Evolutionary conservation across 2,113 vertebrate species (phyloP), one percentile per base, ranked within the genome.

Genomic region (Xenopus borealis): DNA sequence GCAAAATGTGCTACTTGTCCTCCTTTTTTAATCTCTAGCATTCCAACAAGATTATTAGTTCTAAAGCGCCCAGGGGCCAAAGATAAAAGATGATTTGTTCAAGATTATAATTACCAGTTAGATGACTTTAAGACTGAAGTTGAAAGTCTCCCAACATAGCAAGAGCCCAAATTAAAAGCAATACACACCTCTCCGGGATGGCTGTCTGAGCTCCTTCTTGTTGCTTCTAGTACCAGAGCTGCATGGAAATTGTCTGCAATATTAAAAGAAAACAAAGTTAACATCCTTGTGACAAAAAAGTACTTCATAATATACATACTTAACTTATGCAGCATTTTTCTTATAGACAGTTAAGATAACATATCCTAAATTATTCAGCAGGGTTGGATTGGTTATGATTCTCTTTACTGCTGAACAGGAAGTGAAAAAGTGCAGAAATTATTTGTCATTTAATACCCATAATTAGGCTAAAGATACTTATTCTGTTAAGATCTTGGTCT

Each of bases 31-130:
- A 80, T 85, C 79, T 75, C 72, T 79, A 78, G 88, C 89, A 87
- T 92, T 90, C 87, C 86, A 88, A 76, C 79, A 82, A 86, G 85
- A 86, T 90, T 86, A 88, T 85, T 80, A 78, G 82, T 69, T 83
- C 82, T 81, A 84, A 83, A 87, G 79, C 84, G 84, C 84, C 86
- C 81, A 71, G 66, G 23, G 80, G 78, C 81, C 82, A 40, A 74
- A 82, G 59, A 72, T 55, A 52, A 8, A 12, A 47, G 30, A 68
- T 78, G 59, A 80, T 81, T 70, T 76, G 58, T 79, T 83, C 79
- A 70, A 82, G 83, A 84, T 86, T 82, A 82, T 87, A 88, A 87
- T 90, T 88, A 84, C 79, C 82, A 71, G 85, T 79, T 88, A 85
- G 83, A 78, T 82, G 19, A 80, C 82, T 85, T 87, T 72, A 86